Percentiles rank a stretch among this genome's conserved stretches.
These are phyloP conservation scores for Aurelia aurita DNA, from an alignment of 30 jellyfish, hydroid and myxozoan species.

Conservation along the genomic window DNA sequence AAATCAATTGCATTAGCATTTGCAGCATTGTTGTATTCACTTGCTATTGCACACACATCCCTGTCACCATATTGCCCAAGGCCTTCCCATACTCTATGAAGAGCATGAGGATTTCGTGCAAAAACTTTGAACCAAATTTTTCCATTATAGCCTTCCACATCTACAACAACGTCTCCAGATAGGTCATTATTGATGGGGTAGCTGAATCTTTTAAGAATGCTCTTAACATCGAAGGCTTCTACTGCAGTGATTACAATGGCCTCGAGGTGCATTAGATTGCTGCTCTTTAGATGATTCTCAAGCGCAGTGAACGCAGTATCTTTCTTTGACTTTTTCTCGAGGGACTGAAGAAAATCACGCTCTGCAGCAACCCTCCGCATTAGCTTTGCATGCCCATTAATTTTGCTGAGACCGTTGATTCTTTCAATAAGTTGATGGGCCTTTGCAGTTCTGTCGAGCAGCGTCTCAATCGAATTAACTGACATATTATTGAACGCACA, in stretches of 20 bases:
- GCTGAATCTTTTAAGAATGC: constrained; percentile 43
- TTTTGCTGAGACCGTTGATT: constrained; percentile 23
- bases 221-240: constrained; percentile 45
- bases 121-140: constrained; percentile 79
- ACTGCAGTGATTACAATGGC: constrained; percentile 73
- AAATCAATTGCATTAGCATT: constrained; percentile 57
- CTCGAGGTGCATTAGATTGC: constrained; percentile 74
- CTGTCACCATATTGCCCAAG: constrained; percentile 90
- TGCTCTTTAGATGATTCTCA: constrained; percentile 77
- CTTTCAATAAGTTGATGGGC: constrained; percentile 51
- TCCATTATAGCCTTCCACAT: constrained; percentile 76
- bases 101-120: constrained; percentile 89
- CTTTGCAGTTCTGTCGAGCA: neutral
- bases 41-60: constrained; percentile 67
- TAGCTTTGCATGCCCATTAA: constrained; percentile 69
- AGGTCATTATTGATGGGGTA: constrained; percentile 39
- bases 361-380: constrained; percentile 71
- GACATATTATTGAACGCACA: too few relatives aligned
- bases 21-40: constrained; percentile 64
- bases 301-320: constrained; percentile 1
- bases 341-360: constrained; percentile 46
- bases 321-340: constrained; percentile 15
- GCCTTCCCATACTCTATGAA: constrained; percentile 85
- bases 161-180: constrained; percentile 62
- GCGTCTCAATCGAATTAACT: too few relatives aligned